These are phyloP conservation scores for Acanthosepion esculentum DNA, from an alignment of 2,888 invertebrate species.

Conservation along the genomic window DNA sequence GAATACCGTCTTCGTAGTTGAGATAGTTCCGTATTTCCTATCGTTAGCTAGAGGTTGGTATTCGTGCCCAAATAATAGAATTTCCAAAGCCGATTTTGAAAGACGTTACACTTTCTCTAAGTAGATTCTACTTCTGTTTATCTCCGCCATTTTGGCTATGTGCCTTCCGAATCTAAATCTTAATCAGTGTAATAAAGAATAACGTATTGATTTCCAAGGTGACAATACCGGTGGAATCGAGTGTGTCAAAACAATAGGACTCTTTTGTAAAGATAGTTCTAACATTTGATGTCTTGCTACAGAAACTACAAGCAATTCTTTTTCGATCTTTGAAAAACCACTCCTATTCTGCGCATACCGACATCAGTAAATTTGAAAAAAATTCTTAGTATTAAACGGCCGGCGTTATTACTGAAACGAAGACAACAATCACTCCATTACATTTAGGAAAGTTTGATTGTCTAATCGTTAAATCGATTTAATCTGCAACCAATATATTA, in stretches of 20 bases:
- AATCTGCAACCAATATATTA: too few relatives aligned
- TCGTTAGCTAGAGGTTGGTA: too few relatives aligned
- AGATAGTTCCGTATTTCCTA: too few relatives aligned
- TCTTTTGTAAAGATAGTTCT: not conserved
- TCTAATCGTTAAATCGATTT: too few relatives aligned
- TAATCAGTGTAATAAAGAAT: not conserved
- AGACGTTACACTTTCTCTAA: too few relatives aligned
- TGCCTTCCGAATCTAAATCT: not conserved
- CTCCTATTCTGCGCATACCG: not conserved
- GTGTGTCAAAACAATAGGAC: not conserved
- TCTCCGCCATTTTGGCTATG: not conserved
- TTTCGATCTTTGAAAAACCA: not conserved
- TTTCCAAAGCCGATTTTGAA: too few relatives aligned
- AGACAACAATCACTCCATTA: not conserved
- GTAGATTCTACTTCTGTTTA: not conserved
- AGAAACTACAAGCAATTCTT: not conserved
- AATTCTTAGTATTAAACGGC: not conserved
- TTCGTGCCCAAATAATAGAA: too few relatives aligned
- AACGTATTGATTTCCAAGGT: not conserved
- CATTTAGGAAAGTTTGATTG: not conserved
- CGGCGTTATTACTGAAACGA: not conserved
- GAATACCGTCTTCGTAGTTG: too few relatives aligned
- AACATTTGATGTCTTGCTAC: not conserved
- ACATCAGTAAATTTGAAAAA: not conserved
- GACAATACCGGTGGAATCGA: not conserved